A percentile compares a stretch with the other conserved stretches of the same genome.
These are phyloP conservation scores for Meloidogyne floridensis DNA, from an alignment of 1,140 invertebrate species.

Conservation along the genomic window DNA sequence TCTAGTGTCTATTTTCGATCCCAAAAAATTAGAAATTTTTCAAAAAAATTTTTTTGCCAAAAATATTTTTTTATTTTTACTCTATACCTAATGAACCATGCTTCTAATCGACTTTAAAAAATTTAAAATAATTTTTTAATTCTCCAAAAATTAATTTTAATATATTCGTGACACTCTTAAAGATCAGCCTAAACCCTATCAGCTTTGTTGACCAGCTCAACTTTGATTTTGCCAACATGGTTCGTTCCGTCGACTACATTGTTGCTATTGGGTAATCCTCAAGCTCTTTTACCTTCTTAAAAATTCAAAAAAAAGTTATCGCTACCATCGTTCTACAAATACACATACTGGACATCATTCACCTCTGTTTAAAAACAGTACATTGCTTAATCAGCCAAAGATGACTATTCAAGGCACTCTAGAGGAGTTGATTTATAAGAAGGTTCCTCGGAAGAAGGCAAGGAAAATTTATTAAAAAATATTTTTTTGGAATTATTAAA, in stretches of 20 bases:
- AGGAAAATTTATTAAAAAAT: neutral
- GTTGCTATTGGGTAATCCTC: slow-evolving; percentile 12
- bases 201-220: slow-evolving; percentile 25
- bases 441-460: neutral
- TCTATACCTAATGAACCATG: too few relatives aligned
- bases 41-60: too few relatives aligned
- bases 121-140: too few relatives aligned
- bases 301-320: slow-evolving; percentile 24
- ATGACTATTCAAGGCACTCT: slow-evolving; percentile 30
- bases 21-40: too few relatives aligned
- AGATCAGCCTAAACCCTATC: neutral
- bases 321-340: slow-evolving; percentile 29
- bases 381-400: slow-evolving; percentile 26
- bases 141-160: too few relatives aligned
- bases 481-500: neutral
- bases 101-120: too few relatives aligned
- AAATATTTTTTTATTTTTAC: too few relatives aligned
- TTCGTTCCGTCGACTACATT: slow-evolving; percentile 25
- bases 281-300: slow-evolving; percentile 11
- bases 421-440: slow-evolving; percentile 17
- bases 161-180: too few relatives aligned
- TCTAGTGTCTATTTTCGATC: too few relatives aligned
- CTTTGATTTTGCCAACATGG: slow-evolving; percentile 10
- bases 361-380: slow-evolving; percentile 29
- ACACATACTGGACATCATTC: slow-evolving; percentile 38